Percentiles rank a stretch among this genome's conserved stretches.
Evolutionary conservation across 2,113 vertebrate genomes (phyloP).

Genomic region (Petaurus breviceps): DNA sequence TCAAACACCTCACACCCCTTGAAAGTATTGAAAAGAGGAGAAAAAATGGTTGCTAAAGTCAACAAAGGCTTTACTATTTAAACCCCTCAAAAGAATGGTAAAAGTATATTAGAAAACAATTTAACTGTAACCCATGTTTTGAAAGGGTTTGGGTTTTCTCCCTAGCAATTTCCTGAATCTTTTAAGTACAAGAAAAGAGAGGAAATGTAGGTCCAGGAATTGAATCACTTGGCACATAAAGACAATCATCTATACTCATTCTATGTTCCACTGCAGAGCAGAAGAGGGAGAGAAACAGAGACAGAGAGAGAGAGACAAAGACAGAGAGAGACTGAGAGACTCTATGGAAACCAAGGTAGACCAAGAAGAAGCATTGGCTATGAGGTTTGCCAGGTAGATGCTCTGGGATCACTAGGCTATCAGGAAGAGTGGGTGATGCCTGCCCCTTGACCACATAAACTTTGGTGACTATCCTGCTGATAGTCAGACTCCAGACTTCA

Average conservation of each 20-base stretch:
- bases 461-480: not conserved
- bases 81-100: not conserved
- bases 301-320: not conserved
- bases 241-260: not conserved
- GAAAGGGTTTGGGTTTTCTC: not conserved
- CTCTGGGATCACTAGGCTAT: not conserved
- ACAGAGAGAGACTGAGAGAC: fast-evolving
- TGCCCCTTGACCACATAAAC: not conserved
- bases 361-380: not conserved
- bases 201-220: not conserved
- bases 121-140: not conserved
- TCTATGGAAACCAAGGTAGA: not conserved
- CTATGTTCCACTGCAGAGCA: not conserved
- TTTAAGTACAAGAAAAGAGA: not conserved
- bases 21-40: not conserved
- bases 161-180: not conserved
- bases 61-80: not conserved
- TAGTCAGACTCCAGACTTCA: not conserved
- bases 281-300: too few species aligned
- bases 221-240: not conserved
- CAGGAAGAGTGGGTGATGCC: not conserved
- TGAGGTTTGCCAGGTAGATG: not conserved
- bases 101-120: not conserved
- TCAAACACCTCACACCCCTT: not conserved
- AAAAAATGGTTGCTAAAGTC: not conserved